Evolutionary conservation across 2,888 invertebrate genomes (phyloP), one percentile per base, ranked within the genome.

Genomic region (Drosophila rubida): DNA sequence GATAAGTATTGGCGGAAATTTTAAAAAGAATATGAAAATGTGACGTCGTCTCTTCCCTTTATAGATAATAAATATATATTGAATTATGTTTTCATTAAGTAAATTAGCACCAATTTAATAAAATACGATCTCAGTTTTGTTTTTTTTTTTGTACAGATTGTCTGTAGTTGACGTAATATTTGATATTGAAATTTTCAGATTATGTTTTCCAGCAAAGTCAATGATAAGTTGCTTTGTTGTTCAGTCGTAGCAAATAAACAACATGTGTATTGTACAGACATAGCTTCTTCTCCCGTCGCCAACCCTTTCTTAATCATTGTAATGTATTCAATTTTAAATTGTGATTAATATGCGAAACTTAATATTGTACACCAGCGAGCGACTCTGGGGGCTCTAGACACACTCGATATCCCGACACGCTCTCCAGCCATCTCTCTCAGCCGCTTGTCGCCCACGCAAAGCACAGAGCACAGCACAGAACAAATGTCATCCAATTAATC

Each of bases 401-500:
- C 69, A 53, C 55, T 75, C 57, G 69, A 77, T 75, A 67, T 55
- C 41, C 63, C 68, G 46, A 50, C 37, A 35, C 48, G 60, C 22
- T 30, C 37, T 11, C 22, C 25, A 22, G 14, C 27, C 42, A 42
- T 41, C 41, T 42, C 27, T 16, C 25, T 13, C 7, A 11, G 25
- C 22, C 11, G 27, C 30, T 19, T 19, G 9, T 23, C 66, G 61
- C 78, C 69, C 42, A 68, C 76, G 61, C 69, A 32, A 13, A 45
- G 32, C 44, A 35, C 42, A 22, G 9, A 48, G 67, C 53, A 45
- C 57, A 48, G 67, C 50, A 45, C 57, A 51, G 69, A 70, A 88
- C 69, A 82, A 89, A 88, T 84, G 73, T 67, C 66, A 63, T 54
- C 69, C 80, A 83, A 88, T 88, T 88, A 85, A 89, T 88, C 87